Evolutionary conservation across 2,113 vertebrate species (phyloP).

Genomic region (Ammodytes marinus): DNA sequence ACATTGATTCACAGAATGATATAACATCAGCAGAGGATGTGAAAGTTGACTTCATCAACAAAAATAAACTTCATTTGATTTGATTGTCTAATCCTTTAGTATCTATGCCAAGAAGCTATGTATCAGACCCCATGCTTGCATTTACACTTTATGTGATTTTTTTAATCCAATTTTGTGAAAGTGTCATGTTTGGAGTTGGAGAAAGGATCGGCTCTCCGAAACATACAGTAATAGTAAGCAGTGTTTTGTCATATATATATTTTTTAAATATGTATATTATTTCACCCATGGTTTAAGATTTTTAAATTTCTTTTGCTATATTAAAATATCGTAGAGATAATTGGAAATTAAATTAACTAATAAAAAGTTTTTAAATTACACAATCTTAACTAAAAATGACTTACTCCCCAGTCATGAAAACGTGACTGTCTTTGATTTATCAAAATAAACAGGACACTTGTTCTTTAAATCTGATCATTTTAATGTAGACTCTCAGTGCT

Average conservation of each 20-base stretch:
- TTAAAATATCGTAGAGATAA: neutral
- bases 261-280: neutral
- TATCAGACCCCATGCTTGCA: neutral
- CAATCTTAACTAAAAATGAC: neutral
- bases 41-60: neutral
- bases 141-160: neutral
- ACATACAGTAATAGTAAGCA: neutral
- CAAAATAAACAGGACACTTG: neutral
- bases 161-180: neutral
- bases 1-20: constrained; percentile 21
- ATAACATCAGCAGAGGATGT: neutral
- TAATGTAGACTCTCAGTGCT: neutral
- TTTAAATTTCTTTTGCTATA: neutral
- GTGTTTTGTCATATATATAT: neutral
- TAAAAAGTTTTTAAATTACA: neutral
- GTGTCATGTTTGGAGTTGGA: neutral
- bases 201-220: neutral
- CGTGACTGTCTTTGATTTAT: neutral
- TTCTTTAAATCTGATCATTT: neutral
- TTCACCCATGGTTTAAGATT: neutral
- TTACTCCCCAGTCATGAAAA: neutral
- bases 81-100: neutral
- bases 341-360: neutral
- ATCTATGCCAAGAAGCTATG: too few species aligned
- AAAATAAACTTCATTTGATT: neutral